Base-by-base conservation (phyloP, 2,797 vertebrate species). In the Epinephelus awoara region DNA sequence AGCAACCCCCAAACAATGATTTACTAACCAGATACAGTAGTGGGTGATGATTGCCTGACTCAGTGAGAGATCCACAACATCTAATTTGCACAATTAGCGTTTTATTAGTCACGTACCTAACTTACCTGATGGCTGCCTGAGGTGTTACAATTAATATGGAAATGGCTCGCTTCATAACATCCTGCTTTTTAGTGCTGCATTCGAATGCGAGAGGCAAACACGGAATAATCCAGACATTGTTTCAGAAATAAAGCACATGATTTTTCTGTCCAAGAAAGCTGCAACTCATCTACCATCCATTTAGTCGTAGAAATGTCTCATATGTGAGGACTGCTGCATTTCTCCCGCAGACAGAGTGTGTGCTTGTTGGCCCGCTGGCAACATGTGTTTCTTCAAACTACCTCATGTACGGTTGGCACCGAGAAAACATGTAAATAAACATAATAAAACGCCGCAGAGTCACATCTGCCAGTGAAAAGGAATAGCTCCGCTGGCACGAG, bases 401-500 rank as follows among this genome's bases (percentile, higher is more conserved):
- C 84, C 87, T 89, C 88, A 81, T 76, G 72, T 71, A 64, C 18
- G 49, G 71, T 61, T 88, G 84, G 83, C 87, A 82, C 56, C 14
- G 79, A 70, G 62, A 91, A 89, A 92, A 93, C 90, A 90, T 87
- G 89, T 79, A 94, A 92, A 93, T 92, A 92, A 91, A 91, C 91
- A 93, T 84, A 92, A 92, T 91, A 91, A 92, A 94, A 91, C 87
- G 83, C 75, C 29, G 75, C 79, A 52, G 69, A 85, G 88, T 89
- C 92, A 91, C 92, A 93, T 93, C 92, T 94, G 92, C 88, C 82
- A 85, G 83, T 72, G 89, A 93, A 91, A 92, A 88, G 86, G 78
- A 88, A 90, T 84, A 80, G 82, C 85, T 85, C 59, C 21, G 74
- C 79, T 92, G 91, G 91, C 87, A 81, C 46, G 34, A 82, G 86